phyloP scores from a whole-genome alignment of 35 echinoderm and acorn worm species.

The Holothuria glaberrima region DNA sequence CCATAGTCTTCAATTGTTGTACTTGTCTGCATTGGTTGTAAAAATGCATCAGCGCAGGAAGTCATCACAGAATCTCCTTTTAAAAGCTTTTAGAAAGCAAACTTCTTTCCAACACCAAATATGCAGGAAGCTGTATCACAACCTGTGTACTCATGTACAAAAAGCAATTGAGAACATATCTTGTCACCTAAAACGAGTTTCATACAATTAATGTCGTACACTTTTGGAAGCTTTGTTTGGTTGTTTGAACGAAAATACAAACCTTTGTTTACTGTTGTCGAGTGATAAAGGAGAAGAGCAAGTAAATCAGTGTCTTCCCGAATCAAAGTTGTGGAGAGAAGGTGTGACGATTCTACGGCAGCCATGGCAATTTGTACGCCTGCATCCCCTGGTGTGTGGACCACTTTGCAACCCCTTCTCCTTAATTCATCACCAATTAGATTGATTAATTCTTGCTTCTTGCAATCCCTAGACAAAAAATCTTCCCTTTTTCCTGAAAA shows the following conservation, averaged over 20 bases:
- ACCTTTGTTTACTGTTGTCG: background rate
- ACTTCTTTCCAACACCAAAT: slow-evolving; percentile 71
- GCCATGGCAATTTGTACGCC: slow-evolving; percentile 54
- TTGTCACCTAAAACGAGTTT: background rate
- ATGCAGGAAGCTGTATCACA: slow-evolving; percentile 69
- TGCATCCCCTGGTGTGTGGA: background rate
- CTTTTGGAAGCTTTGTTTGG: background rate
- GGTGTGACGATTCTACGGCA: background rate
- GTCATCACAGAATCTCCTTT: slow-evolving; percentile 39
- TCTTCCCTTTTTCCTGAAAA: slow-evolving; percentile 54
- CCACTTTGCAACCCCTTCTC: background rate
- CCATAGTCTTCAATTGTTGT: no score
- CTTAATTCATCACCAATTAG: slow-evolving; percentile 38
- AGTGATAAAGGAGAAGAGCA: slow-evolving; percentile 32
- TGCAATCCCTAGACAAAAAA: slow-evolving; percentile 58
- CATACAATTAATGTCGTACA: slow-evolving; percentile 3
- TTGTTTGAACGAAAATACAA: slow-evolving; percentile 53
- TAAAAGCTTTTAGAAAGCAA: slow-evolving; percentile 52
- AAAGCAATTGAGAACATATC: slow-evolving; percentile 24
- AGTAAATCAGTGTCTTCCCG: slow-evolving; percentile 65
- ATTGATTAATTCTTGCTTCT: slow-evolving; percentile 66
- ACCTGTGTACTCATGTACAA: slow-evolving; percentile 64
- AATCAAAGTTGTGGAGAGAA: slow-evolving; percentile 31
- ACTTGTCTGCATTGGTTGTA: no score
- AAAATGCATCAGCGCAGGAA: no score